phyloP scores from a whole-genome alignment of 2,113 vertebrate species.

The Geococcyx californianus region DNA sequence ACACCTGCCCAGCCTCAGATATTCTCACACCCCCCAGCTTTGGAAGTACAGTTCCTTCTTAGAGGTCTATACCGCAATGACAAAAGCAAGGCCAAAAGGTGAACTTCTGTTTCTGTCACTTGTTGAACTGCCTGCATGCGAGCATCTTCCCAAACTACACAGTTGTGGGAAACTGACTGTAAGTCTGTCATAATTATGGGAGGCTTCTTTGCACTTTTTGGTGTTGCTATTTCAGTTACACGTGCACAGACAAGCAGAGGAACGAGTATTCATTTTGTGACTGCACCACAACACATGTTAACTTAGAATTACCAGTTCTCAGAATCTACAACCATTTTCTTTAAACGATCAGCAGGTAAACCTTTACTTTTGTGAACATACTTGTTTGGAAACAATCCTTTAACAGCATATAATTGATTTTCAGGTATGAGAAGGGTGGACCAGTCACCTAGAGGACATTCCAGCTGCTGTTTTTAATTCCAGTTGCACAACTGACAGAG shows the following conservation, averaged over 20 bases:
- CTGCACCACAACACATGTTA: not conserved
- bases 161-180: not conserved
- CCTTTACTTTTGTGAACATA: not conserved
- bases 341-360: not conserved
- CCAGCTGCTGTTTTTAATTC: not conserved
- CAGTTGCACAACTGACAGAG: not conserved
- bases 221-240: not conserved
- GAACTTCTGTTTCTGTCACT: not conserved
- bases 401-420: not conserved
- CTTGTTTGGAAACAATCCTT: not conserved
- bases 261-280: not conserved
- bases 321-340: not conserved
- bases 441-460: not conserved
- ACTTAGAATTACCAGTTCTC: not conserved
- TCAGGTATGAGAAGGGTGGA: not conserved
- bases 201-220: not conserved
- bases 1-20: accelerated
- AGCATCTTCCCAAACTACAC: not conserved
- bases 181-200: accelerated
- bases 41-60: not conserved
- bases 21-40: not conserved
- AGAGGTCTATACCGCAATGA: accelerated
- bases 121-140: not conserved
- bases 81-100: not conserved
- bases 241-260: not conserved